Evolutionary conservation across 2,113 vertebrate species (phyloP), one percentile per base, ranked within the genome.

Genomic region (Macrotis lagotis): DNA sequence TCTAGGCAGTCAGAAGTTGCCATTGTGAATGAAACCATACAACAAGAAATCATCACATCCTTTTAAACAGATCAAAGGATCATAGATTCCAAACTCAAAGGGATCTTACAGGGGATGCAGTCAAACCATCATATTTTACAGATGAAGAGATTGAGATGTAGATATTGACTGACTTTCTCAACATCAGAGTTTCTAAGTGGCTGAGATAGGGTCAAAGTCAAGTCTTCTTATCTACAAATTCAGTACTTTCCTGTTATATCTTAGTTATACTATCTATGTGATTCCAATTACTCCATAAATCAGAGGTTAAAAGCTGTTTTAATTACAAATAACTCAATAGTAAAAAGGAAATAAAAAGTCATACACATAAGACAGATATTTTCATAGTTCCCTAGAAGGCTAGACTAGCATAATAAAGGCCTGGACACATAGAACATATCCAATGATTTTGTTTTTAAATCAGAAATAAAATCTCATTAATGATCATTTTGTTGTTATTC

Each of bases 261-360:
- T 52, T 52, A 24, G 19, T 5, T 52, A 19, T 52, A 59, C 55
- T n/a, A 25, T 53, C 25, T 53, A n/a, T n/a, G 6, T 74, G 8
- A 59, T 9, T 59, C 53, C 28, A 59, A 83, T 83, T 16, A 44
- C n/a, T 83, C 66, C n/a, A n/a, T 44, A 44, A 83, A 16, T 83
- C n/a, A 83, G 16, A 83, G 66, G n/a, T 6, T 44, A 44, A n/a
- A 74, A n/a, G 66, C 19, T n/a, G 37, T n/a, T 74, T 74, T 74
- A 59, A 88, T 10, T 48, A 74, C 28, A 93, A 47, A 94, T 44
- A 88, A 95, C 48, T 96, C n/a, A 28, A 53, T 55, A 37, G 49
- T 50, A 90, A 93, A 93, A 90, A 66, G 47, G 44, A 93, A 96
- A 96, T 48, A 49, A 19, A 51, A 25, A 10, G 74, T 89, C 94